Evolutionary conservation across 1,140 invertebrate species (phyloP).

Genomic region (Drosophila funebris): DNA sequence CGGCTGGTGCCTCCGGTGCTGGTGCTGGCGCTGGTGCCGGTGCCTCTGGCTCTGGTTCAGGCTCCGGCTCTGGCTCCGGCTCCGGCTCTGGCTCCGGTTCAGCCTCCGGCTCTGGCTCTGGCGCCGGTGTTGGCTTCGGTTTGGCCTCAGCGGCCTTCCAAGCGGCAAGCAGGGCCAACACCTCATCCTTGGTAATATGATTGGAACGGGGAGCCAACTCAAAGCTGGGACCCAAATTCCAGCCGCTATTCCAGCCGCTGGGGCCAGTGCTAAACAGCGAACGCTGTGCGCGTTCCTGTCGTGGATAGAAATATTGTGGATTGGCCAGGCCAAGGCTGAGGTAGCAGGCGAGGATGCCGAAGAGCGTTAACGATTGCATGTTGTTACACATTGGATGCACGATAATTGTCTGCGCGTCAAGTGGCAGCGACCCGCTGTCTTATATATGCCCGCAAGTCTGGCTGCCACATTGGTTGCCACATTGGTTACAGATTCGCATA

Average conservation of each 20-base stretch:
- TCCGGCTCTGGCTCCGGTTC: conserved; percentile 57
- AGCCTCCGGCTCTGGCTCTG: conserved; percentile 48
- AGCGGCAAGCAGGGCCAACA: conserved; percentile 64
- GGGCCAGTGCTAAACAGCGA: conserved; percentile 33
- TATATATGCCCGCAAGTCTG: conserved; percentile 56
- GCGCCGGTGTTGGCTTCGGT: conserved; percentile 47
- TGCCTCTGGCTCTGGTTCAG: conserved; percentile 40
- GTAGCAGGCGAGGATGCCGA: background rate
- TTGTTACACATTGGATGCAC: conserved; percentile 29
- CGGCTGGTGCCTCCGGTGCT: conserved; percentile 46
- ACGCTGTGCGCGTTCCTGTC: conserved; percentile 38
- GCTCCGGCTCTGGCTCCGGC: conserved; percentile 47
- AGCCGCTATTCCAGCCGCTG: conserved; percentile 38
- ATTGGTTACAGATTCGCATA: too few relatives aligned
- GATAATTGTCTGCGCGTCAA: conserved; percentile 48
- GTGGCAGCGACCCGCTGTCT: conserved; percentile 2
- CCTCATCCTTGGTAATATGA: conserved; percentile 70
- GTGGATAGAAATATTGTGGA: conserved; percentile 29
- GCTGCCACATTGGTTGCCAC: too few relatives aligned
- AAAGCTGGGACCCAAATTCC: conserved; percentile 37
- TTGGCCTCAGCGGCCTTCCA: conserved; percentile 63
- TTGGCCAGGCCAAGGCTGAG: conserved; percentile 21
- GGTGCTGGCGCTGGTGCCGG: conserved; percentile 40
- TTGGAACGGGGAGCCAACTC: conserved; percentile 33
- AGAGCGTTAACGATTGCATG: conserved; percentile 16